Evolutionary conservation across 2,888 invertebrate genomes (phyloP).

Genomic region (Helicoverpa assulta): DNA sequence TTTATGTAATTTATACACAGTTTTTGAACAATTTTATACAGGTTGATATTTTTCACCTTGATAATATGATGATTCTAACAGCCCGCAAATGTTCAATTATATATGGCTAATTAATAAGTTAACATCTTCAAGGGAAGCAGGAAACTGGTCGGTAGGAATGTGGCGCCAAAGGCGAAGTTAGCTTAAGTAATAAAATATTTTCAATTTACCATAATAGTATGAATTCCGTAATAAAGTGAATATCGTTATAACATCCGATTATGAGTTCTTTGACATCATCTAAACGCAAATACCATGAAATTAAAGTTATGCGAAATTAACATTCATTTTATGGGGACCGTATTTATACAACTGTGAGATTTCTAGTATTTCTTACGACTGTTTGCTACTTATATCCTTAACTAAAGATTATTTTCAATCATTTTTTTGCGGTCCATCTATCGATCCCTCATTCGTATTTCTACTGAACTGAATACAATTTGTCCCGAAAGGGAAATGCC

Average conservation of each 20-base stretch:
- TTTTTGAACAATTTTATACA: background rate
- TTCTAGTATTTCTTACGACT: no score
- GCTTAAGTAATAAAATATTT: slow-evolving; percentile 31
- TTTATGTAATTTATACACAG: no score
- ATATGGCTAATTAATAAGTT: slow-evolving; percentile 30
- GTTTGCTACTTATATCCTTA: no score
- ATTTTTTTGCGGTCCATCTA: no score
- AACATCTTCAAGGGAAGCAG: slow-evolving; percentile 15
- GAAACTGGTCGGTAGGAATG: slow-evolving; percentile 57
- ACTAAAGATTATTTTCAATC: no score
- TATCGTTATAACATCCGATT: slow-evolving; percentile 16
- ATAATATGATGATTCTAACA: background rate
- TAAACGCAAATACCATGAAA: slow-evolving; percentile 16
- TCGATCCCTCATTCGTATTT: no score
- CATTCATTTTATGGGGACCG: background rate
- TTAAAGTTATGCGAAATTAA: background rate
- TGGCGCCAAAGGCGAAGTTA: slow-evolving; percentile 22
- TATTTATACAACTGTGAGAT: background rate
- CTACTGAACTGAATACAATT: no score
- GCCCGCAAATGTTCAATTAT: slow-evolving; percentile 4
- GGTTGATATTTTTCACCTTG: background rate
- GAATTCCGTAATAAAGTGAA: slow-evolving; percentile 10
- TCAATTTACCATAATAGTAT: slow-evolving; percentile 15
- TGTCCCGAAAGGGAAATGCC: no score
- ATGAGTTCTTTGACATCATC: slow-evolving; percentile 14